Conservation (phyloP, 1,140 invertebrate species). For the Sycobia sp. region DNA sequence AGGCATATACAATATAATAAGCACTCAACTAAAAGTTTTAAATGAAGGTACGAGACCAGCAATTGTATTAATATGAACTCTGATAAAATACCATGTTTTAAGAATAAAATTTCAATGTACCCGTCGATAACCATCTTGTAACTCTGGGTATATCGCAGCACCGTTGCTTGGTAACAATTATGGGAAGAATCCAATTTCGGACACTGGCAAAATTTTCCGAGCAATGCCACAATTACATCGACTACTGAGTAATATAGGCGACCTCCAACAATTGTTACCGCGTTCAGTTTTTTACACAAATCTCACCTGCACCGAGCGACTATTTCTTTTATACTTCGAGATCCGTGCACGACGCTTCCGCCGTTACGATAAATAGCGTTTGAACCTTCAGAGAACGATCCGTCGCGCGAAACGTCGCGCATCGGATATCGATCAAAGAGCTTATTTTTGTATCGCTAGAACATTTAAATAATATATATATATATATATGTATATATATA, state of each 20-base stretch:
- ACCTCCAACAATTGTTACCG: no score
- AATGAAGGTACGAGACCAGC: background rate
- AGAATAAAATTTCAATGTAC: conserved; percentile 18
- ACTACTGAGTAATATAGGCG: no score
- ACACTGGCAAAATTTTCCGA: no score
- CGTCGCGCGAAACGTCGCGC: background rate
- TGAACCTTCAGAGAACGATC: no score
- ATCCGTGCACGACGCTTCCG: conserved; percentile 1
- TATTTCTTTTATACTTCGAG: background rate
- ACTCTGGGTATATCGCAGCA: background rate
- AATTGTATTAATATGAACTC: conserved; percentile 5
- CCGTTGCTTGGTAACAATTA: conserved; percentile 6
- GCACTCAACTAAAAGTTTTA: background rate
- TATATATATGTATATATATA: no score
- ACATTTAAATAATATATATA: conserved; percentile 9
- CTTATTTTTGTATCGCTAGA: conserved; percentile 26
- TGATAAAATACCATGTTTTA: conserved; percentile 5
- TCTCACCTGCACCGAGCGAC: background rate
- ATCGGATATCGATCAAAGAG: conserved; percentile 6
- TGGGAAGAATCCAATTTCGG: no score
- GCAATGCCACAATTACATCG: no score
- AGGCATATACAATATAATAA: background rate
- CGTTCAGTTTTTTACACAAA: background rate
- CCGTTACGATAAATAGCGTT: background rate
- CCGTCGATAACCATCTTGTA: conserved; percentile 12